Evolutionary conservation across 1,140 invertebrate genomes (phyloP), one percentile per base, ranked within the genome.

Genomic region (Drepana arcuata): DNA sequence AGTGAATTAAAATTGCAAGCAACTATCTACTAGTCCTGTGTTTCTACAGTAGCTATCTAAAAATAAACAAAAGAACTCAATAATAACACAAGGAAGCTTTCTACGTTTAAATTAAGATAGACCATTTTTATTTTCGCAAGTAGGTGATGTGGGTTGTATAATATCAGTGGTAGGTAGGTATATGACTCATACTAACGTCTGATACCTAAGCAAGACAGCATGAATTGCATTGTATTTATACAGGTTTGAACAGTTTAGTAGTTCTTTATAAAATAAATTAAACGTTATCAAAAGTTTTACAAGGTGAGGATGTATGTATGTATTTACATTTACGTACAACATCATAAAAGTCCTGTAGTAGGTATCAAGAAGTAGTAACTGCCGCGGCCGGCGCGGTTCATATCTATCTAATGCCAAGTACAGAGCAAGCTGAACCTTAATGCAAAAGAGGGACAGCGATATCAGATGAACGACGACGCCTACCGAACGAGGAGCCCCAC

Each of bases 401-500:
- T 73, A 68, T 68, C n/a, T n/a, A n/a, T n/a, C 59, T 68, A 77
- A 66, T 64, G 48, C 60, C 61, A 70, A 73, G 64, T 73, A 66
- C 58, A 68, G 57, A 67, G 63, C 65, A 66, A 59, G 61, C 58
- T 56, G 61, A 64, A 63, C 59, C 56, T 69, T 60, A 59, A 69
- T 63, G 68, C 57, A 63, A 69, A 70, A 77, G 60, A 70, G 72
- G 59, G 74, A 79, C 70, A 56, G 74, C 68, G 50, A 75, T 74
- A 81, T 51, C 46, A 65, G 59, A 57, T 56, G 57, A 71, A 68
- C 61, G 66, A 69, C 69, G 73, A n/a, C n/a, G n/a, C n/a, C n/a
- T n/a, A n/a, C 72, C 72, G 72, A 74, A 60, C 71, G 77, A 72
- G 73, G 77, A 81, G 73, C 73, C 77, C 73, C 77, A 73, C 77